Evolutionary conservation across 2,888 invertebrate species (phyloP).

Genomic region (Silvanus unidentatus): DNA sequence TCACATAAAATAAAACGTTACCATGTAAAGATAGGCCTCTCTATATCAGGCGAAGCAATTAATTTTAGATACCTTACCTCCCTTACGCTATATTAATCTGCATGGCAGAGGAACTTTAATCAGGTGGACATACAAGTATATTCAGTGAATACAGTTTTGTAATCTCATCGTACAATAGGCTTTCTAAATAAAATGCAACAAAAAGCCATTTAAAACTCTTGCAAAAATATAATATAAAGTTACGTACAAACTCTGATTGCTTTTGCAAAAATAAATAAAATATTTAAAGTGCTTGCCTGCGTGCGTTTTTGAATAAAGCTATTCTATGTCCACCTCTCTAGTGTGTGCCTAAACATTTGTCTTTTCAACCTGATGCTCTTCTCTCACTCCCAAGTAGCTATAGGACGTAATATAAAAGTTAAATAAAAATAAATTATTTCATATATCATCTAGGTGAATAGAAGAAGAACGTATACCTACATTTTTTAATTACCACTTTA

Average conservation of each 20-base stretch:
- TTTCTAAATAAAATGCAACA: slow-evolving; percentile 22
- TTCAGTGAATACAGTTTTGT: slow-evolving; percentile 9
- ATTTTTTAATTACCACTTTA: slow-evolving; percentile 37
- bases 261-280: slow-evolving; percentile 32
- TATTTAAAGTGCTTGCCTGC: slow-evolving; percentile 23
- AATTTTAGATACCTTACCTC: slow-evolving; percentile 28
- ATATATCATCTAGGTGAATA: too few species aligned
- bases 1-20: too few species aligned
- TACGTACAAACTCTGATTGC: slow-evolving; percentile 31
- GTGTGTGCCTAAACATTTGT: too few species aligned
- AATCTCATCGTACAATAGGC: slow-evolving; percentile 26
- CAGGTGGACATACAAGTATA: slow-evolving; percentile 25
- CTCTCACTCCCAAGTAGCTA: too few species aligned
- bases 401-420: too few species aligned
- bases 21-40: background rate
- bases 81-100: slow-evolving; percentile 28
- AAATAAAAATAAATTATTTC: too few species aligned
- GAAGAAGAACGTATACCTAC: slow-evolving; percentile 14
- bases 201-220: slow-evolving; percentile 30
- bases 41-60: slow-evolving; percentile 26
- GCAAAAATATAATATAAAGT: slow-evolving; percentile 31
- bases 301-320: background rate
- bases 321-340: too few species aligned
- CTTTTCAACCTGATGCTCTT: too few species aligned
- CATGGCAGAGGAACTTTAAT: slow-evolving; percentile 28